Percentiles rank a stretch among this genome's conserved stretches.
These are phyloP conservation scores for Acropora yongei DNA, from an alignment of 64 coral and sea anemone species.

Conservation along the genomic window DNA sequence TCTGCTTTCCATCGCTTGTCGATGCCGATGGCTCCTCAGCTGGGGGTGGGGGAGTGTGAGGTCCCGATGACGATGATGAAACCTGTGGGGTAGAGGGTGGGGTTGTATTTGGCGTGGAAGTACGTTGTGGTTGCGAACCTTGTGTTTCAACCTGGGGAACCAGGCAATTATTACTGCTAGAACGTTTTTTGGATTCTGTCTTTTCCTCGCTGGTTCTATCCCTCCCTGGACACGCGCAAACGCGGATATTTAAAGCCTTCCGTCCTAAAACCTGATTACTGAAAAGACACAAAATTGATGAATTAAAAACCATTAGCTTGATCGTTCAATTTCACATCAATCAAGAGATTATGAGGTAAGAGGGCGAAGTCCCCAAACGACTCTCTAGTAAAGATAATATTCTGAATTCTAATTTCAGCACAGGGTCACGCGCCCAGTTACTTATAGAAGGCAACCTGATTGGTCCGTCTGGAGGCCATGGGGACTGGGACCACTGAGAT, in stretches of 20 bases:
- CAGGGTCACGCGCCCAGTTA: too few species aligned
- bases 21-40: constrained; percentile 36
- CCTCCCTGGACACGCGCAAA: constrained; percentile 91
- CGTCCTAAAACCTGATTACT: constrained; percentile 60
- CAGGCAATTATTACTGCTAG: neutral
- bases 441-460: too few species aligned
- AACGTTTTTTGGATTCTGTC: constrained; percentile 49
- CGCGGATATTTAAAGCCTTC: constrained; percentile 73
- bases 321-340: neutral
- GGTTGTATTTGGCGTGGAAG: neutral
- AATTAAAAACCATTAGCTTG: neutral
- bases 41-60: constrained; percentile 26
- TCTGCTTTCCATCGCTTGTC: neutral
- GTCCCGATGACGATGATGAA: neutral
- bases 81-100: constrained; percentile 37
- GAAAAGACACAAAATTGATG: neutral
- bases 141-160: neutral
- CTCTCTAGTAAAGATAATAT: too few species aligned
- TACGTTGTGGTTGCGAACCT: neutral
- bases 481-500: too few species aligned
- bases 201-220: constrained; percentile 75
- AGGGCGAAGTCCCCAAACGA: too few species aligned
- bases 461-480: too few species aligned
- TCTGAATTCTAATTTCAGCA: too few species aligned
- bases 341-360: too few species aligned